These are phyloP conservation scores for Latrodectus geometricus DNA, from an alignment of 1,140 invertebrate genomes.

Conservation along the genomic window DNA sequence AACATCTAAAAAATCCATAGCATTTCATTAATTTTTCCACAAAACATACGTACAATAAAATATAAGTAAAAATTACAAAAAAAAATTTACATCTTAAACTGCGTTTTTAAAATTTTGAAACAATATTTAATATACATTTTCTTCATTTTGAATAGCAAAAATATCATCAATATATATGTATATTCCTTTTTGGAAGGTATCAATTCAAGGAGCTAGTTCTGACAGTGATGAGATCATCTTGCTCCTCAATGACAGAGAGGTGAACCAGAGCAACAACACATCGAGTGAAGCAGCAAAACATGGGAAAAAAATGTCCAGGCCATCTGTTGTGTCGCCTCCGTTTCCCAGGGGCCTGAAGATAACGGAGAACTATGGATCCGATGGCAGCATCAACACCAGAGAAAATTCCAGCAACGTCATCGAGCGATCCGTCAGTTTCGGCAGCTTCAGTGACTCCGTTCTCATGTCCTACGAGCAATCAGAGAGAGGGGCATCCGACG, in stretches of 20 bases:
- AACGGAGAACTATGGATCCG: constrained; percentile 47
- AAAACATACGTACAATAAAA: too few relatives aligned
- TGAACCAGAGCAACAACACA: neutral
- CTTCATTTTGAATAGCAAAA: neutral
- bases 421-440: constrained; percentile 49
- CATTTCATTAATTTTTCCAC: too few relatives aligned
- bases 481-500: constrained; percentile 29
- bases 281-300: constrained; percentile 25
- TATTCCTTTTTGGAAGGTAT: neutral
- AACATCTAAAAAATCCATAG: too few relatives aligned
- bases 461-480: constrained; percentile 59
- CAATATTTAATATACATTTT: too few relatives aligned
- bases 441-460: constrained; percentile 55
- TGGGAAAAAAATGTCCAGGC: constrained; percentile 1
- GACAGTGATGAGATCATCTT: constrained; percentile 58
- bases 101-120: too few relatives aligned
- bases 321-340: constrained; percentile 19
- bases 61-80: too few relatives aligned
- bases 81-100: too few relatives aligned
- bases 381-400: constrained; percentile 48
- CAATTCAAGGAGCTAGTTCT: constrained; percentile 50
- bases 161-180: neutral
- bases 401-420: constrained; percentile 40
- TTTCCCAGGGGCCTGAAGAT: constrained; percentile 43
- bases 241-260: constrained; percentile 42